Conservation (phyloP, 2,113 vertebrate genomes). For the Prunella himalayana region DNA sequence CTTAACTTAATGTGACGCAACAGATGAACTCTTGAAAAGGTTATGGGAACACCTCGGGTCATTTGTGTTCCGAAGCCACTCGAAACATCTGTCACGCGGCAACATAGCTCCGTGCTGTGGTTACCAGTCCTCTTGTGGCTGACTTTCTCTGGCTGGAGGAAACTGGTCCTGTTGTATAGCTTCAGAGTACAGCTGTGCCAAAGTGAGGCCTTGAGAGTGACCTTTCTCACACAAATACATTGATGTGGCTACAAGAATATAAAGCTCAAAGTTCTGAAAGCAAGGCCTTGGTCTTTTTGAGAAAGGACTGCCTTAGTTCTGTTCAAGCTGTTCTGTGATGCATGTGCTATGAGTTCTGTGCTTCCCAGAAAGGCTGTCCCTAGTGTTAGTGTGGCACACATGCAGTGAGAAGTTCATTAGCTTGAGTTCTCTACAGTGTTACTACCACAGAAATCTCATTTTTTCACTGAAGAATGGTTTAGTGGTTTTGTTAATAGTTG, state of each 20-base stretch:
- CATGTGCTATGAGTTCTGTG: not conserved
- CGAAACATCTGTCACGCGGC: fast-evolving
- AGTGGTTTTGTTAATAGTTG: not conserved
- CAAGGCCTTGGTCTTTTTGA: not conserved
- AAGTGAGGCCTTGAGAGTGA: not conserved
- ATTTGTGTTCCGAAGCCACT: not conserved
- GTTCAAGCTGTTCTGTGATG: not conserved
- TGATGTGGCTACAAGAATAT: not conserved
- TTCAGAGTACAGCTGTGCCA: not conserved
- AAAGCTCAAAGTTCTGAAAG: not conserved
- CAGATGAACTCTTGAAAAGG: not conserved
- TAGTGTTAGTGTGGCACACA: not conserved
- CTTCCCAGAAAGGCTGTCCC: not conserved
- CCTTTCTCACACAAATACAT: not conserved
- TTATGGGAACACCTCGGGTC: not conserved
- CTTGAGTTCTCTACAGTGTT: not conserved
- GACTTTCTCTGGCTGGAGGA: not conserved
- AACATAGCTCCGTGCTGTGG: not conserved
- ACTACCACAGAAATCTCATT: not conserved
- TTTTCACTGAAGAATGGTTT: not conserved
- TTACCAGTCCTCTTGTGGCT: not conserved
- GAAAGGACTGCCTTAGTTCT: not conserved
- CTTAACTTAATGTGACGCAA: not conserved
- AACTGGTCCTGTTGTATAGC: not conserved
- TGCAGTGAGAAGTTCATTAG: not conserved